Conservation (phyloP, 2,113 vertebrate genomes). For the Rhinichthys klamathensis region DNA sequence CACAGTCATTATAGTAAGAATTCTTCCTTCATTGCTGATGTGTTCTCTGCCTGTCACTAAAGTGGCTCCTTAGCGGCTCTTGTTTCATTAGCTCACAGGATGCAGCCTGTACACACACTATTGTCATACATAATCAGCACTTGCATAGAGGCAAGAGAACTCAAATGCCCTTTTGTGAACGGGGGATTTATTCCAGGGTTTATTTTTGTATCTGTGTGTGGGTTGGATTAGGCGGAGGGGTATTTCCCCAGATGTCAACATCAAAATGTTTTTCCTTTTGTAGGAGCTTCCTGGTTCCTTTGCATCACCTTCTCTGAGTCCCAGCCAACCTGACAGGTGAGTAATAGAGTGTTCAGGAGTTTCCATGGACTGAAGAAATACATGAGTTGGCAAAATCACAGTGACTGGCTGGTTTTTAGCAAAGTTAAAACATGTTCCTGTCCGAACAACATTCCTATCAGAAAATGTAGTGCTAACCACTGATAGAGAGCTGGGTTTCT, state of each 20-base stretch:
- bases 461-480: too few species aligned
- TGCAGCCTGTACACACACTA: constrained; percentile 58
- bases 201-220: constrained; percentile 6
- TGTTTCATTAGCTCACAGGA: constrained; percentile 70
- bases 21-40: constrained; percentile 54
- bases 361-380: background rate
- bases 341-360: background rate
- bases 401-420: too few species aligned
- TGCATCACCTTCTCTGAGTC: constrained; percentile 63
- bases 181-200: background rate
- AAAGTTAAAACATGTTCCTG: too few species aligned
- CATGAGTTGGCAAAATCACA: too few species aligned
- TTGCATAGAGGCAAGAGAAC: constrained; percentile 57
- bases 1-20: constrained; percentile 18
- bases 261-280: constrained; percentile 37
- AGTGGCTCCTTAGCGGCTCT: constrained; percentile 59
- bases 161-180: constrained; percentile 54
- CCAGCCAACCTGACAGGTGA: constrained; percentile 69
- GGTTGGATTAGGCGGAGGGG: background rate
- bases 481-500: too few species aligned
- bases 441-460: too few species aligned
- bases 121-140: constrained; percentile 69
- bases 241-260: constrained; percentile 1
- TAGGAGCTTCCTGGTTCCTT: constrained; percentile 61
- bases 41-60: constrained; percentile 58